Evolutionary conservation across 2,888 invertebrate species (phyloP).

Genomic region (Panzeria rudis): DNA sequence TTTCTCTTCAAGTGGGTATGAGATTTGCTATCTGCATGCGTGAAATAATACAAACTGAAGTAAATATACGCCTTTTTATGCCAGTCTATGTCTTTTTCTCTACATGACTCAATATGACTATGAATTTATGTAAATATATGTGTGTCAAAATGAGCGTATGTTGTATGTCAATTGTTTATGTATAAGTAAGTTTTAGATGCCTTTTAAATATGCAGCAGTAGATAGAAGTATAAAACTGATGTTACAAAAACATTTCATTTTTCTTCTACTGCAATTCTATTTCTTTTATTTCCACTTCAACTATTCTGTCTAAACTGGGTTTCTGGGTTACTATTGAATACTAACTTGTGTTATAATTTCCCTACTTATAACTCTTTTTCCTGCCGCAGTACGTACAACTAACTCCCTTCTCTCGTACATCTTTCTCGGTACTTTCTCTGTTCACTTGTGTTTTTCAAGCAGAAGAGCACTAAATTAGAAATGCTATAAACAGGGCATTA

Average conservation of each 20-base stretch:
- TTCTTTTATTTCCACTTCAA: slow-evolving; percentile 53
- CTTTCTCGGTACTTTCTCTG: not conserved
- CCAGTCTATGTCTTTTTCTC: slow-evolving; percentile 24
- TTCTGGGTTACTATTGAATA: slow-evolving; percentile 68
- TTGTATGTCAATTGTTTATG: slow-evolving; percentile 53
- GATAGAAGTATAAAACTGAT: slow-evolving; percentile 17
- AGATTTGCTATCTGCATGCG: not conserved
- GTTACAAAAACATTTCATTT: slow-evolving; percentile 19
- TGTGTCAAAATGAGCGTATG: slow-evolving; percentile 20
- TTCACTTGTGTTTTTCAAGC: not conserved
- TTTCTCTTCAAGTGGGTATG: not conserved
- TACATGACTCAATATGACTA: slow-evolving; percentile 20
- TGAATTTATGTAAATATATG: slow-evolving; percentile 10
- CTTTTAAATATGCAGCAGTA: slow-evolving; percentile 31
- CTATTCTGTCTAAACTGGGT: slow-evolving; percentile 60
- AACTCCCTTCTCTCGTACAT: not conserved
- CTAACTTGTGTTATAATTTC: slow-evolving; percentile 46
- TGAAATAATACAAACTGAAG: not conserved
- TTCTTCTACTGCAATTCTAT: slow-evolving; percentile 21
- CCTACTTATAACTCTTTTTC: slow-evolving; percentile 12
- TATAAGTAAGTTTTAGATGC: slow-evolving; percentile 39
- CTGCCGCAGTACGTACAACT: not conserved
- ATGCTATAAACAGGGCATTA: slow-evolving; percentile 22
- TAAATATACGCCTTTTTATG: slow-evolving; percentile 37
- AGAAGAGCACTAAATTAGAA: not conserved